Conservation (phyloP, 2,888 invertebrate genomes). For the Trichopoda pennipes region DNA sequence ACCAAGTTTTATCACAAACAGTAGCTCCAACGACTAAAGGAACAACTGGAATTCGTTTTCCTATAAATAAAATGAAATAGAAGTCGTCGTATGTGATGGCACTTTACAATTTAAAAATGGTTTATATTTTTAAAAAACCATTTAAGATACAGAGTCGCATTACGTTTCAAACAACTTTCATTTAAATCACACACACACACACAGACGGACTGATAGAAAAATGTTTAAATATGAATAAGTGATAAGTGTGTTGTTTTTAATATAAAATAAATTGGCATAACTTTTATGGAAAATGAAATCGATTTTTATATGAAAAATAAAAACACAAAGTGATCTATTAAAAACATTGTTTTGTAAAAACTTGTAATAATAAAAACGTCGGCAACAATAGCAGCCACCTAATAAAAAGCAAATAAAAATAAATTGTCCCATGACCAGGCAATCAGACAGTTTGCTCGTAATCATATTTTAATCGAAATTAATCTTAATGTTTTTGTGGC, state of each 20-base stretch:
- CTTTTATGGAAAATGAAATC: constrained; percentile 15
- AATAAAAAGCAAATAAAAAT: constrained; percentile 37
- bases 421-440: background rate
- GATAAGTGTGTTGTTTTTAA: constrained; percentile 9
- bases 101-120: constrained; percentile 18
- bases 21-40: background rate
- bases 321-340: constrained; percentile 4
- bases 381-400: constrained; percentile 41
- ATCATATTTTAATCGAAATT: constrained; percentile 38
- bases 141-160: constrained; percentile 58
- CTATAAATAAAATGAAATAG: constrained; percentile 6
- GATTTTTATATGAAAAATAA: background rate
- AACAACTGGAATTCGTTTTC: background rate
- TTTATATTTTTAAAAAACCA: constrained; percentile 53
- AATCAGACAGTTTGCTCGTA: constrained; percentile 19
- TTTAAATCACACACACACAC: constrained; percentile 25
- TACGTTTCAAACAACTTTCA: constrained; percentile 66
- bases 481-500: constrained; percentile 40
- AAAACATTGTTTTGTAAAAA: constrained; percentile 28
- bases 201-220: constrained; percentile 7
- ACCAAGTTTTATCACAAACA: constrained; percentile 39
- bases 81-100: background rate
- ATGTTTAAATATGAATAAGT: constrained; percentile 18
- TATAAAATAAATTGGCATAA: constrained; percentile 44
- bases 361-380: constrained; percentile 27